A percentile compares a stretch with the other conserved stretches of the same genome.
phyloP scores from a whole-genome alignment of 2,888 invertebrate genomes.

The Seira musarum region DNA sequence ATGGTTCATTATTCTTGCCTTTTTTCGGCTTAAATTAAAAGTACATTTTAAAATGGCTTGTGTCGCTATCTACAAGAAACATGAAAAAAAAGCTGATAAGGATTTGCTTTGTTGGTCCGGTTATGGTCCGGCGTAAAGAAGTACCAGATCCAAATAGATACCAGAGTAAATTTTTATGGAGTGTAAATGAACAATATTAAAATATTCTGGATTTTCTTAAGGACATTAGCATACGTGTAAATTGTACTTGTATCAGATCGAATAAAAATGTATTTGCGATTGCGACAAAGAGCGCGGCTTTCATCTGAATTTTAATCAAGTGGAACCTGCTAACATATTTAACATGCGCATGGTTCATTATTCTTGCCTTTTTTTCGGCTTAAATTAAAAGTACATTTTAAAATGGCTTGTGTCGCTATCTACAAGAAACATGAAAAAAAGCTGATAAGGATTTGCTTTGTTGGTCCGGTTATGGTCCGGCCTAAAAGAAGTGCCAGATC shows the following conservation, averaged over 20 bases:
- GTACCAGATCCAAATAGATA: too few relatives aligned
- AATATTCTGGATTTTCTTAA: slow-evolving; percentile 4
- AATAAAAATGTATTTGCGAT: neutral
- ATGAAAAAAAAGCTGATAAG: neutral
- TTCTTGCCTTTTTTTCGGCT: neutral
- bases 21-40: neutral
- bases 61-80: neutral
- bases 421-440: neutral
- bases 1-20: slow-evolving; percentile 3
- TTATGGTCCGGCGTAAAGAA: too few relatives aligned
- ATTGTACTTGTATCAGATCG: neutral
- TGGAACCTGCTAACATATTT: too few relatives aligned
- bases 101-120: neutral
- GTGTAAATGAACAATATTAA: slow-evolving; percentile 21
- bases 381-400: neutral
- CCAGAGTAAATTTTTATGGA: slow-evolving; percentile 5
- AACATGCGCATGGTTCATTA: slow-evolving; percentile 10
- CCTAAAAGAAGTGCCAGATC: too few relatives aligned
- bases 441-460: neutral
- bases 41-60: neutral
- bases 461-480: neutral
- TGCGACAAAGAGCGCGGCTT: too few relatives aligned
- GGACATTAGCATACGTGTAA: neutral
- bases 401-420: slow-evolving; percentile 12
- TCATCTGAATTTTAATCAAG: too few relatives aligned